A percentile compares a stretch with the other conserved stretches of the same genome.
These are phyloP conservation scores for Bombus confusus DNA, from an alignment of 1,140 invertebrate species.

Conservation along the genomic window DNA sequence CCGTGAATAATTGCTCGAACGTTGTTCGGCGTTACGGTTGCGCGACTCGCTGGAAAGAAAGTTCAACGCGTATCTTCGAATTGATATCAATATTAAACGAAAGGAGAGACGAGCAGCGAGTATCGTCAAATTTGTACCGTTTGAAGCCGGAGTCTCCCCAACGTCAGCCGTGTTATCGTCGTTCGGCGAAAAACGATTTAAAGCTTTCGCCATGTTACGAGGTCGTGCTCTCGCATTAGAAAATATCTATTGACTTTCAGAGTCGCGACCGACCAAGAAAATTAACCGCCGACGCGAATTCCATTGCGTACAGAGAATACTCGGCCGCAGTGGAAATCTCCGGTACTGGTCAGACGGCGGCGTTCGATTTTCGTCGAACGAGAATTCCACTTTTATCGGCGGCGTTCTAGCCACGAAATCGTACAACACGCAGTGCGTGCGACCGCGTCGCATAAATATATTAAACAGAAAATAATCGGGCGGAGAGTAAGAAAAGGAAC, in stretches of 20 bases:
- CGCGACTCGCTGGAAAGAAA: neutral
- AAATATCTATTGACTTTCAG: neutral
- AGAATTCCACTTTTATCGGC: neutral
- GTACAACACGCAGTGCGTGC: neutral
- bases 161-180: no score
- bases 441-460: neutral
- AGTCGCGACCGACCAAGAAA: neutral
- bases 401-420: neutral
- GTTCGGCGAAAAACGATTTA: neutral
- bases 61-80: neutral
- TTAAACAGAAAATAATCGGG: no score
- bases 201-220: constrained; percentile 19
- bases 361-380: neutral
- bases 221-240: neutral
- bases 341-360: neutral
- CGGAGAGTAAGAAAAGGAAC: neutral
- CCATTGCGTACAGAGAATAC: neutral
- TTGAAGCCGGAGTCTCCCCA: neutral
- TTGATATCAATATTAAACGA: no score
- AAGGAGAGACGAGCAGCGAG: no score
- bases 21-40: neutral
- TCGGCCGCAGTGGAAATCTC: neutral
- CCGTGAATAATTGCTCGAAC: neutral
- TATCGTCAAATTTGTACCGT: neutral
- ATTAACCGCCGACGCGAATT: neutral